Conservation (phyloP, 2,797 vertebrate genomes). For the Babyrousa celebensis region DNA sequence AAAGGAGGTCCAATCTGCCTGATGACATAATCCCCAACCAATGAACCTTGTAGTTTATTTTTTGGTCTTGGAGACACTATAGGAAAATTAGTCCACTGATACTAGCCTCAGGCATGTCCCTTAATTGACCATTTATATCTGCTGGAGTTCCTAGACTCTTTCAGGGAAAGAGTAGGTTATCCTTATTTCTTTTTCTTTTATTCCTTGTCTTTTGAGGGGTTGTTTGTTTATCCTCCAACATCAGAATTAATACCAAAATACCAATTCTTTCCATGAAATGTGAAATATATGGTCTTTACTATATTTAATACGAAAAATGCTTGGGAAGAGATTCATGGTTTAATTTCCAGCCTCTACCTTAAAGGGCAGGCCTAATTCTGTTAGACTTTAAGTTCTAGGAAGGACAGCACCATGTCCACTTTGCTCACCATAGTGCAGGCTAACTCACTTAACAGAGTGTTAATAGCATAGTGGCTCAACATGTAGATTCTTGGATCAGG, state of each 20-base stretch:
- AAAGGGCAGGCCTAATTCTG: background rate
- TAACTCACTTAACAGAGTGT: background rate
- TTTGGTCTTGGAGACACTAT: background rate
- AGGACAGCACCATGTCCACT: background rate
- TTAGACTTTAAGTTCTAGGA: slow-evolving; percentile 53
- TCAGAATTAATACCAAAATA: background rate
- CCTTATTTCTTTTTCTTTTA: background rate
- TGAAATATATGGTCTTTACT: background rate
- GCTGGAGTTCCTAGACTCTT: background rate
- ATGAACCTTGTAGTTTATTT: background rate
- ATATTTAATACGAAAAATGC: background rate
- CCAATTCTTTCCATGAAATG: background rate
- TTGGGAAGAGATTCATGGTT: background rate
- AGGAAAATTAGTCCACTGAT: background rate
- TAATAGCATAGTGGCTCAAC: background rate
- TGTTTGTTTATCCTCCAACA: background rate
- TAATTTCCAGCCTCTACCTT: slow-evolving; percentile 30
- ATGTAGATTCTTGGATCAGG: background rate
- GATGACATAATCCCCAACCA: background rate
- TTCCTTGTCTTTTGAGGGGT: background rate
- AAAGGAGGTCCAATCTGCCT: background rate
- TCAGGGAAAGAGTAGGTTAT: background rate
- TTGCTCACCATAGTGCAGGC: background rate
- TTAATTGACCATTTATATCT: background rate
- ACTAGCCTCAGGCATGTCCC: background rate